Evolutionary conservation across 1,140 invertebrate species (phyloP), one percentile per base, ranked within the genome.

Genomic region (Drosophila yakuba): DNA sequence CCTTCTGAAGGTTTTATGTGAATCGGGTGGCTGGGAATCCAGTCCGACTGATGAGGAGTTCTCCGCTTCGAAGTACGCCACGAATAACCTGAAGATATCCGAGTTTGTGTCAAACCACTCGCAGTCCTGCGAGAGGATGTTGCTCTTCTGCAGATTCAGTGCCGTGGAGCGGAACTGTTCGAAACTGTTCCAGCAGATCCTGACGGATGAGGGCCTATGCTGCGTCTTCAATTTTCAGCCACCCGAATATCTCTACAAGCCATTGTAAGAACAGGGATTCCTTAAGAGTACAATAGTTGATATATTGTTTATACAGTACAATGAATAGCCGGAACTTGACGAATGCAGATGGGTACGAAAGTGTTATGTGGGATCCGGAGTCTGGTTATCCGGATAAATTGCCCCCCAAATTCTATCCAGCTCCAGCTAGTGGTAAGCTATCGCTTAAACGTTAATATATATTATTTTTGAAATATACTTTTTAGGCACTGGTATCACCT

Each of bases 151-250:
- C 69, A 61, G 93, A 36, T 96, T 95, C 94, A 94, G 94, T 75
- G 94, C 93, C 0, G 91, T 93, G 6, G 78, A 80, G 2, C 92
- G 93, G 4, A 93, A 94, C 32, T 97, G 96, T 76, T 92, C 94
- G 12, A 93, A 95, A n/a, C 72, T 96, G 39, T 97, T 97, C 89
- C 96, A 96, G 74, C 94, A 95, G 1, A 94, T 95, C 4, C 93
- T 97, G 41, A 97, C 96, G 0, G 96, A 97, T 74, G 96, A 97
- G 90, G 96, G 96, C 0, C 93, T 97, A 2, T 97, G 96, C 79
- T 97, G 96, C 88, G 95, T 95, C 6, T 97, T 97, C 66, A 97
- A 97, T 80, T 94, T 95, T 50, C 93, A 96, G 3, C 94, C 95
- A 28, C 92, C 94, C 1, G 93, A 95, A 47, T 94, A 93, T 58